phyloP scores from a whole-genome alignment of 2,113 vertebrate genomes.

The Dascyllus trimaculatus region DNA sequence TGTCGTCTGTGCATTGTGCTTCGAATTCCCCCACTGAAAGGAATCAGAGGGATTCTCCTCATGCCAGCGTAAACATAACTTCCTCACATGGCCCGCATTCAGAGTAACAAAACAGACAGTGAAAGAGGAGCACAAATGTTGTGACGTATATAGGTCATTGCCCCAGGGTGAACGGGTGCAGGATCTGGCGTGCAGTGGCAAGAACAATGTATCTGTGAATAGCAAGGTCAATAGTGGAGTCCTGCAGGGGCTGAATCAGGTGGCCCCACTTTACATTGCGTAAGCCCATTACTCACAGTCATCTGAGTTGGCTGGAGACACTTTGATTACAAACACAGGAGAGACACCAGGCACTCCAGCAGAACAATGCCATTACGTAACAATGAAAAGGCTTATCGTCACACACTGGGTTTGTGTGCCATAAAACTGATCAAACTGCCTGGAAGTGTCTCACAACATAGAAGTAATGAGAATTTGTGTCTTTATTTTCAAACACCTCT shows the following conservation, averaged over 20 bases:
- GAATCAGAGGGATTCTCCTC: conserved; percentile 18
- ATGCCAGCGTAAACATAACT: background rate
- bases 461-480: too few species aligned
- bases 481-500: too few species aligned
- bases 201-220: conserved; percentile 39
- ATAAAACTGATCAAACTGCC: background rate
- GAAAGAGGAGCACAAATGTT: conserved; percentile 18
- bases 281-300: conserved; percentile 74
- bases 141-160: conserved; percentile 62
- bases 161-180: conserved; percentile 36
- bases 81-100: conserved; percentile 20
- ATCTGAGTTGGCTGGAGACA: conserved; percentile 42
- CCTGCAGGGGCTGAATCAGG: conserved; percentile 42
- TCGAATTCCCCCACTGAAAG: conserved; percentile 14
- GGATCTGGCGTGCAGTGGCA: conserved; percentile 30
- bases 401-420: background rate
- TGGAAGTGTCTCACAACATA: background rate
- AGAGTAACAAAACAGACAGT: conserved; percentile 22
- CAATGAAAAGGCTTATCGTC: conserved; percentile 19
- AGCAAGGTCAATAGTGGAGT: conserved; percentile 15
- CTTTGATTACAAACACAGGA: conserved; percentile 48
- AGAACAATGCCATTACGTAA: conserved; percentile 49
- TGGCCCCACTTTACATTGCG: conserved; percentile 55
- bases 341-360: conserved; percentile 20
- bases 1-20: background rate